Percentiles rank a stretch among this genome's conserved stretches.
These are phyloP conservation scores for Philotrypesis tridentata DNA, from an alignment of 1,140 invertebrate species.

Conservation along the genomic window DNA sequence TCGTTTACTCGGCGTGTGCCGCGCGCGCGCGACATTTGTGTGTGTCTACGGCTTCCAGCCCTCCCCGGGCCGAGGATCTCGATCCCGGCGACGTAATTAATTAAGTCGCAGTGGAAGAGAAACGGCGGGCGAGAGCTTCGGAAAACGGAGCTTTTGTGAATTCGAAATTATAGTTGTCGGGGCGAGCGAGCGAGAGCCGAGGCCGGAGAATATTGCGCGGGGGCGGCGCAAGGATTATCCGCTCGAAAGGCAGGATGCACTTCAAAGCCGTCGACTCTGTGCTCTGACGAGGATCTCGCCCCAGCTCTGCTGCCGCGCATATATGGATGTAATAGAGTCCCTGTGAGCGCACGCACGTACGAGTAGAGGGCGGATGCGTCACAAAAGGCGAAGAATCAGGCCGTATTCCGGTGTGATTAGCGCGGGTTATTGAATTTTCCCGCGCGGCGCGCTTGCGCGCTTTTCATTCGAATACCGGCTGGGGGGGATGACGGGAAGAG, in stretches of 20 bases:
- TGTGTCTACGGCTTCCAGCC: too few relatives aligned
- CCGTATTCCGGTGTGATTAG: background rate
- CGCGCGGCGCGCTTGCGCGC: too few relatives aligned
- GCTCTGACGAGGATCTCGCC: background rate
- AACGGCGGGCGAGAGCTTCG: background rate
- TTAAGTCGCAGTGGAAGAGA: background rate
- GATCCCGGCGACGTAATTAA: background rate
- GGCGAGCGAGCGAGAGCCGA: too few relatives aligned
- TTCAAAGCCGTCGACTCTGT: background rate
- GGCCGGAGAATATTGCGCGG: background rate
- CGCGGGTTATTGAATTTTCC: background rate
- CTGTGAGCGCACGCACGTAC: background rate
- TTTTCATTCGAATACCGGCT: too few relatives aligned
- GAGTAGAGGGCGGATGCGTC: background rate
- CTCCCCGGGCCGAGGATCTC: too few relatives aligned
- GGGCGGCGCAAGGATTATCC: background rate
- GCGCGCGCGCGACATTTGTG: too few relatives aligned
- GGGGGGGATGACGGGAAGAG: too few relatives aligned
- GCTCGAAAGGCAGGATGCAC: background rate
- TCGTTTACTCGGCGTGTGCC: too few relatives aligned
- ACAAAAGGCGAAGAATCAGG: background rate
- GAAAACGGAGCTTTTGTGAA: constrained; percentile 22
- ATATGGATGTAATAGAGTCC: too few relatives aligned
- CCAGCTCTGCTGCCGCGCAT: background rate
- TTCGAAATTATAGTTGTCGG: constrained; percentile 13